Conservation (phyloP, 2,888 invertebrate genomes). For the Sisyra terminalis region DNA sequence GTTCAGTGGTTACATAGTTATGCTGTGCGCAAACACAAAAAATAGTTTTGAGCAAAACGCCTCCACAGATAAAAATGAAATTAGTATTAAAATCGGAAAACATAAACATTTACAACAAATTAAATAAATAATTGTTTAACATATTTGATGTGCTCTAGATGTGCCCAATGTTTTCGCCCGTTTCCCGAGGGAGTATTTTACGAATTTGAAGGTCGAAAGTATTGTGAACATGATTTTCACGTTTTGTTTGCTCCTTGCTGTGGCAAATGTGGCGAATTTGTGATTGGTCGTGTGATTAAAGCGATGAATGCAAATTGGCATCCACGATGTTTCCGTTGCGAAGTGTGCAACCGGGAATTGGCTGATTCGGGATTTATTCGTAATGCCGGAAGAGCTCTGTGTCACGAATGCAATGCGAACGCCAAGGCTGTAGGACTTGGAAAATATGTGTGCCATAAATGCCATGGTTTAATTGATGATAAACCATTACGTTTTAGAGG, state of each 20-base stretch:
- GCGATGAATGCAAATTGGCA: conserved; percentile 99
- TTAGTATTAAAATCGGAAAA: no score
- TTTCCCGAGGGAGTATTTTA: conserved; percentile 97
- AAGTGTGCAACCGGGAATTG: conserved; percentile 77
- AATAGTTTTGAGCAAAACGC: no score
- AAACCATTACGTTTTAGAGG: conserved; percentile 83
- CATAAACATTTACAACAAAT: no score
- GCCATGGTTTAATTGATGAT: conserved; percentile 87
- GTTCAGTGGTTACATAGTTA: no score
- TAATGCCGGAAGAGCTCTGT: conserved; percentile 63
- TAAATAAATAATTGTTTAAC: no score
- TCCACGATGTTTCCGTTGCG: conserved; percentile 93
- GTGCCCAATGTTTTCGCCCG: conserved; percentile 96
- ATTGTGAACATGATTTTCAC: conserved; percentile 98
- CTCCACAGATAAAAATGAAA: no score
- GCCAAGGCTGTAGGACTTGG: conserved; percentile 90
- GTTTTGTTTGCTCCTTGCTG: conserved; percentile 80
- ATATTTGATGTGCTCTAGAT: conserved; percentile 35
- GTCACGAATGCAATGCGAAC: conserved; percentile 91
- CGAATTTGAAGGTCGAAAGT: conserved; percentile 97
- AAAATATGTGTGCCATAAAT: conserved; percentile 95
- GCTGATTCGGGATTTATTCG: conserved; percentile 97
- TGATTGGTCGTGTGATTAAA: conserved; percentile 97
- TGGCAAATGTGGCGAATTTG: conserved; percentile 70
- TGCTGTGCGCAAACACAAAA: no score